phyloP scores from a whole-genome alignment of 2,113 vertebrate genomes.

The Mohoua ochrocephala region DNA sequence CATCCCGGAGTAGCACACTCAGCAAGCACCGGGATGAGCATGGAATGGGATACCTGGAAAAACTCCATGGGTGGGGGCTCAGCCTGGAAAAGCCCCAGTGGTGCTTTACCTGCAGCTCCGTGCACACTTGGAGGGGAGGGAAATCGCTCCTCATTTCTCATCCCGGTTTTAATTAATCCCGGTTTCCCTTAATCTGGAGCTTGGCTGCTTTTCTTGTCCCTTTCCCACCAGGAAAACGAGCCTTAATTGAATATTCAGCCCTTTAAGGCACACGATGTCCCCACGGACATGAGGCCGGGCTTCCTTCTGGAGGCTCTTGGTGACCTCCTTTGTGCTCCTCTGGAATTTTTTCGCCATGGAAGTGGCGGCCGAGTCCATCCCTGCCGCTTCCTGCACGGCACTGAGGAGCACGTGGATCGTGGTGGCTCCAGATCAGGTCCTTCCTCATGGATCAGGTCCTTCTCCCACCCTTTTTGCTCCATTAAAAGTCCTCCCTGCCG shows the following conservation, averaged over 20 bases:
- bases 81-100: background rate
- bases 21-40: background rate
- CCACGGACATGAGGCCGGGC: background rate
- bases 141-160: background rate
- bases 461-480: background rate
- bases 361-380: background rate
- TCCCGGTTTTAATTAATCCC: constrained; percentile 7
- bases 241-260: constrained; percentile 7
- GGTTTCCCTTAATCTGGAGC: background rate
- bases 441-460: background rate
- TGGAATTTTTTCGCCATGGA: fast-evolving
- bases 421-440: background rate
- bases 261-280: background rate
- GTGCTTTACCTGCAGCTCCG: background rate
- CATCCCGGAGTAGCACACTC: background rate
- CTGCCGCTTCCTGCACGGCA: too few relatives aligned
- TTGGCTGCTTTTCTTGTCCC: background rate
- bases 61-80: background rate
- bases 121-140: background rate
- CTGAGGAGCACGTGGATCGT: fast-evolving
- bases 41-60: fast-evolving
- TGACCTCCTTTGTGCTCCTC: background rate
- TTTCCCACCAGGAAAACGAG: background rate
- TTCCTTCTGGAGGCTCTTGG: background rate
- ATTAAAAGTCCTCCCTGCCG: fast-evolving